Conservation (phyloP, 2,797 vertebrate species). For the Tapera naevia region DNA sequence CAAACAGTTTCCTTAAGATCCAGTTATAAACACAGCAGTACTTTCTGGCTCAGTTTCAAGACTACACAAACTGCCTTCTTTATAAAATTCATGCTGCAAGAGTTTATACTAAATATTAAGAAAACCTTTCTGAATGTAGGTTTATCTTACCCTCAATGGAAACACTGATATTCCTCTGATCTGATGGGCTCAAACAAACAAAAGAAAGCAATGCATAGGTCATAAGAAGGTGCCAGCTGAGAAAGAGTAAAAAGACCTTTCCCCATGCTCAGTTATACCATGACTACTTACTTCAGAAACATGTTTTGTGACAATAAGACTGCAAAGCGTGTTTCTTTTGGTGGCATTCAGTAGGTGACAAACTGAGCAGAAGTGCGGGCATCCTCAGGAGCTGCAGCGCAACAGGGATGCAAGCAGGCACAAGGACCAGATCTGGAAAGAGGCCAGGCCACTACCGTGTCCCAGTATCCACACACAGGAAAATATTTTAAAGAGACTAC, state of each 20-base stretch:
- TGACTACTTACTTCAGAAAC: neutral
- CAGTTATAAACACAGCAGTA: neutral
- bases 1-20: neutral
- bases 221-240: neutral
- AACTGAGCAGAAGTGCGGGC: neutral
- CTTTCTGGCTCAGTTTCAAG: neutral
- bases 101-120: neutral
- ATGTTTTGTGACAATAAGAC: neutral
- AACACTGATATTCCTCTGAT: neutral
- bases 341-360: neutral
- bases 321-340: neutral
- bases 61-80: neutral
- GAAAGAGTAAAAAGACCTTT: neutral
- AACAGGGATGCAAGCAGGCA: neutral
- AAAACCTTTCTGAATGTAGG: neutral
- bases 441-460: neutral
- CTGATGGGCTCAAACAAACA: neutral
- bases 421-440: neutral
- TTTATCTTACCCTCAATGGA: neutral
- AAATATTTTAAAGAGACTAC: neutral
- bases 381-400: neutral
- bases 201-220: neutral
- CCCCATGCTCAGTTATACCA: neutral
- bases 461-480: neutral
- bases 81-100: neutral